A percentile compares a stretch with the other conserved stretches of the same genome.
These are phyloP conservation scores for Otocyon megalotis DNA, from an alignment of 2,113 vertebrate genomes.

Conservation along the genomic window DNA sequence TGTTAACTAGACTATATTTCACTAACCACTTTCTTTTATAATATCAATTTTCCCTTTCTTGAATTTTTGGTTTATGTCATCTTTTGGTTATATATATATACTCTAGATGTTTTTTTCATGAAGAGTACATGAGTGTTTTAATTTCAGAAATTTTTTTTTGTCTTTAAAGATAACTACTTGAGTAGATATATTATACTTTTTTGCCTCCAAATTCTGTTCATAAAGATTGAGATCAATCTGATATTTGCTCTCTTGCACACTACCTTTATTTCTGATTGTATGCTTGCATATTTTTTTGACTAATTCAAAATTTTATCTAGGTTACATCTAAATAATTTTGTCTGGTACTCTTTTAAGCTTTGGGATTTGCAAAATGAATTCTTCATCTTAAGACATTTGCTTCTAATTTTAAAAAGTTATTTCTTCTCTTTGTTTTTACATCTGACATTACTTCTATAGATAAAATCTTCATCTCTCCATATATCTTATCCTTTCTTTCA, in stretches of 20 bases:
- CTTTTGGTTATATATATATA: neutral
- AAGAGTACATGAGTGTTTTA: neutral
- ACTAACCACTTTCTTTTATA: neutral
- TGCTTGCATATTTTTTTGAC: neutral
- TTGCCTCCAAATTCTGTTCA: neutral
- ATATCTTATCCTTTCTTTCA: neutral
- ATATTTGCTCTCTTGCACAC: neutral
- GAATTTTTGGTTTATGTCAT: slow-evolving; percentile 12
- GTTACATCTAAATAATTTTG: neutral
- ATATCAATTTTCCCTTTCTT: neutral
- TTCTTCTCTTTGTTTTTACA: slow-evolving; percentile 22
- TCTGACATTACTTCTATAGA: neutral
- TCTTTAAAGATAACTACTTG: neutral
- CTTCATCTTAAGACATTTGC: slow-evolving; percentile 9
- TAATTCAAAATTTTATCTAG: slow-evolving; percentile 17
- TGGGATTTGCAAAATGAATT: neutral
- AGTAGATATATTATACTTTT: neutral
- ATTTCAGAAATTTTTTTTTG: slow-evolving; percentile 35
- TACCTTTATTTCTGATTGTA: neutral
- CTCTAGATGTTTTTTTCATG: neutral
- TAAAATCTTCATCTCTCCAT: neutral
- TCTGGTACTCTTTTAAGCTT: neutral
- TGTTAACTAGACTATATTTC: neutral
- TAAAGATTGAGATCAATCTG: neutral
- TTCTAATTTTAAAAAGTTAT: slow-evolving; percentile 24